Base-by-base conservation (phyloP, 2,888 invertebrate species). In the Eudasyphora cyanicolor region DNA sequence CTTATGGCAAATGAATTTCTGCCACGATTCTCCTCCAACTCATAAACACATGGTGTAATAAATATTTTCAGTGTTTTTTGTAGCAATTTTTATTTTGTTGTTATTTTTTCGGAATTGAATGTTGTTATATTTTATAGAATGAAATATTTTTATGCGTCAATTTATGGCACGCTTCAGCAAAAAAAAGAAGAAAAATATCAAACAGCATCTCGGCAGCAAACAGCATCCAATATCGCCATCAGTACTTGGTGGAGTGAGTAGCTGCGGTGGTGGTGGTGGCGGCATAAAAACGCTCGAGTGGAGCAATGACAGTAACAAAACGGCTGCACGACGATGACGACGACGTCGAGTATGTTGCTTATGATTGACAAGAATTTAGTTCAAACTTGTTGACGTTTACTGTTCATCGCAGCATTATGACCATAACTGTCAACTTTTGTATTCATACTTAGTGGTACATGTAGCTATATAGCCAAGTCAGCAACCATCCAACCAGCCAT, bases 91-190 rank as follows among this genome's bases (percentile, higher is more conserved):
- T 42, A 12, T 42, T 82, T 60, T 74, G n/a, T 60, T 74, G 60
- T 71, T 75, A 38, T 79, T 74, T 67, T 78, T 84, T 81, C 81
- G 38, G 76, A 81, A 84, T 79, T 76, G 81, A 81, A 81, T 81
- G 78, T 81, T 84, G 81, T 84, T 82, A 86, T 86, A 86, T 86
- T 86, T 87, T 86, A 86, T 86, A 86, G 85, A 88, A 86, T 86
- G 86, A 86, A 86, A 87, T 87, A 87, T 90, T 90, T 84, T 90
- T 90, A 90, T 90, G 90, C 90, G 88, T 88, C 90, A 91, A 90
- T 90, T 91, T 90, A 90, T 90, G 91, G 91, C 90, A 90, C 90
- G 90, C 88, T 91, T 89, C 90, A 84, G 85, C 84, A 74, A 87
- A 81, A 79, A 70, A 74, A 70, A 70, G 6, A 35, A 60, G 1